Evolutionary conservation across 1,140 invertebrate genomes (phyloP).

Genomic region (Pseudomyrmex concolor): DNA sequence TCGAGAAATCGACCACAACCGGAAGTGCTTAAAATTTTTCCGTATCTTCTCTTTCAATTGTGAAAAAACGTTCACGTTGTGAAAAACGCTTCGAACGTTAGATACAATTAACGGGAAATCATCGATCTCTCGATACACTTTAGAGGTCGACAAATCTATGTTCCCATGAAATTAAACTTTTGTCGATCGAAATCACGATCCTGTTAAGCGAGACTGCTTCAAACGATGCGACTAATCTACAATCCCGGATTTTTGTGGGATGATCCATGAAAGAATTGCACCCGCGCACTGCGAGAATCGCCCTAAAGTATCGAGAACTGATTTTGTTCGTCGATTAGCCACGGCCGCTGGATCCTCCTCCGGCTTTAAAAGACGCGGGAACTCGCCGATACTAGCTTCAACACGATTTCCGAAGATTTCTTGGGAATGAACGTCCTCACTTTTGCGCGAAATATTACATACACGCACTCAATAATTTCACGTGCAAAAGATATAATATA

Average conservation of each 20-base stretch:
- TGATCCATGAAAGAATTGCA: conserved; percentile 41
- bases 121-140: conserved; percentile 26
- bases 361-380: conserved; percentile 15
- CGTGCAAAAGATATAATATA: neutral
- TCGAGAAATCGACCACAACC: neutral
- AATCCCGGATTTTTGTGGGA: conserved; percentile 36
- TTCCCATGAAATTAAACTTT: conserved; percentile 59
- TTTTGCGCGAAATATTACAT: conserved; percentile 17
- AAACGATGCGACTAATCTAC: conserved; percentile 49
- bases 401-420: conserved; percentile 20
- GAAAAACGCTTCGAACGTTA: conserved; percentile 1
- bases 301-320: neutral
- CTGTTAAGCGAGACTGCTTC: conserved; percentile 59
- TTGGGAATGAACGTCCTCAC: conserved; percentile 14
- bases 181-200: conserved; percentile 28
- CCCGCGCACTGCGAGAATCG: conserved; percentile 41
- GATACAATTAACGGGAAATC: conserved; percentile 51
- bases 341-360: conserved; percentile 30
- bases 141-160: conserved; percentile 34
- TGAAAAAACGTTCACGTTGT: neutral
- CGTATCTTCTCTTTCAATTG: neutral
- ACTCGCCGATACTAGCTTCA: neutral
- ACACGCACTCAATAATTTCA: neutral
- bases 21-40: conserved; percentile 4
- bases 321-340: conserved; percentile 49